Percentiles rank a stretch among this genome's conserved stretches.
phyloP scores from a whole-genome alignment of 2,113 vertebrate species.

The Vulpes ferrilata region DNA sequence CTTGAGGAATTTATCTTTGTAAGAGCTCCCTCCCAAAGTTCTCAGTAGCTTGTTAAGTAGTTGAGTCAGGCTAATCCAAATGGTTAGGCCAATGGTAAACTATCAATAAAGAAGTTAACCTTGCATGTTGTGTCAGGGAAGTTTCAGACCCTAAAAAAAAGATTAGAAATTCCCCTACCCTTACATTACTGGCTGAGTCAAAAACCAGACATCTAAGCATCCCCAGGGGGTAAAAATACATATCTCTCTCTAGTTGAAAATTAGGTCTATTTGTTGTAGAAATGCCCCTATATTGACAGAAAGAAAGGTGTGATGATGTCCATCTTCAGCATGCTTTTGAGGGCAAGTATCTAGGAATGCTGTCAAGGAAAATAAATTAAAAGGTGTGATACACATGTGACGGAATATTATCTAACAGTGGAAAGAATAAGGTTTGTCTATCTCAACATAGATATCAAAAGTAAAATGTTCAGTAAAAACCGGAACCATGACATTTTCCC shows the following conservation, averaged over 20 bases:
- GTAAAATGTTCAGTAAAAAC: background rate
- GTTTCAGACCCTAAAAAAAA: background rate
- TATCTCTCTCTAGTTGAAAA: background rate
- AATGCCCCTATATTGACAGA: background rate
- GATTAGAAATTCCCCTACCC: background rate
- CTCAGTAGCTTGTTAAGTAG: background rate
- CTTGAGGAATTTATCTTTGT: background rate
- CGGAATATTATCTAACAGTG: background rate
- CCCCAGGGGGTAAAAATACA: background rate
- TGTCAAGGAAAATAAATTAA: background rate
- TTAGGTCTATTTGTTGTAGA: background rate
- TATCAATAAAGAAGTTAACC: background rate
- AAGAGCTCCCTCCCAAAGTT: background rate
- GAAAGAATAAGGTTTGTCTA: background rate
- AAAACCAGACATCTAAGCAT: background rate
- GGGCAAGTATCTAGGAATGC: background rate
- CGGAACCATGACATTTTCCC: background rate
- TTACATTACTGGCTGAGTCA: background rate
- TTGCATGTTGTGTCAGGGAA: background rate
- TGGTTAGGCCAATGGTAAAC: background rate
- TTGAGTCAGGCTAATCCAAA: background rate
- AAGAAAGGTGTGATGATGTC: background rate
- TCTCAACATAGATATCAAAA: background rate
- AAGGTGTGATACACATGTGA: background rate
- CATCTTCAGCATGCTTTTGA: background rate